Conservation (phyloP, 1,140 invertebrate species). For the Lamellibrachia luymesi region DNA sequence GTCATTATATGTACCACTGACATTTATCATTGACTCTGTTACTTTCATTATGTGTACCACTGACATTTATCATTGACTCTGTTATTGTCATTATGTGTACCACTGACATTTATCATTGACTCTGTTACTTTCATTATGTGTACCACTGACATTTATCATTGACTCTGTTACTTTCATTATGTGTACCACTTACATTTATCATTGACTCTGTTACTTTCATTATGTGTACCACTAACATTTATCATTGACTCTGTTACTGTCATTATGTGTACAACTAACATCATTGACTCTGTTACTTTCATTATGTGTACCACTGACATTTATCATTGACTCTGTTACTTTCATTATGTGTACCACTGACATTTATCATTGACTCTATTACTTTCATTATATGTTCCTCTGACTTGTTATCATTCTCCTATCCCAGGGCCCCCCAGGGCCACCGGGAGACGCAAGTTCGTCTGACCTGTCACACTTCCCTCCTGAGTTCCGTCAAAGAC, state of each 20-base stretch:
- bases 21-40: not conserved
- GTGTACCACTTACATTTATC: no score
- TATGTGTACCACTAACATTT: no score
- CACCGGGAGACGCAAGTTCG: not conserved
- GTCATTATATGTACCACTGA: not conserved
- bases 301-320: no score
- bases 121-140: no score
- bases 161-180: no score
- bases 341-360: not conserved
- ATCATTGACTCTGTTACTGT: no score
- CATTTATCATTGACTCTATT: not conserved
- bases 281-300: no score
- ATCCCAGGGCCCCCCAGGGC: slow-evolving; percentile 21
- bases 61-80: not conserved
- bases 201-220: no score
- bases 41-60: not conserved
- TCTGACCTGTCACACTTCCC: not conserved
- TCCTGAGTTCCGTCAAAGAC: slow-evolving; percentile 9
- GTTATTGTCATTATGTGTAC: not conserved
- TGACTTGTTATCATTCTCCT: not conserved
- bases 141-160: no score
- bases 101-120: no score
- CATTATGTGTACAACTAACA: no score
- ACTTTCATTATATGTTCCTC: not conserved
- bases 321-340: no score